phyloP scores from a whole-genome alignment of 2,888 invertebrate species.

The Sminthurides aquaticus region DNA sequence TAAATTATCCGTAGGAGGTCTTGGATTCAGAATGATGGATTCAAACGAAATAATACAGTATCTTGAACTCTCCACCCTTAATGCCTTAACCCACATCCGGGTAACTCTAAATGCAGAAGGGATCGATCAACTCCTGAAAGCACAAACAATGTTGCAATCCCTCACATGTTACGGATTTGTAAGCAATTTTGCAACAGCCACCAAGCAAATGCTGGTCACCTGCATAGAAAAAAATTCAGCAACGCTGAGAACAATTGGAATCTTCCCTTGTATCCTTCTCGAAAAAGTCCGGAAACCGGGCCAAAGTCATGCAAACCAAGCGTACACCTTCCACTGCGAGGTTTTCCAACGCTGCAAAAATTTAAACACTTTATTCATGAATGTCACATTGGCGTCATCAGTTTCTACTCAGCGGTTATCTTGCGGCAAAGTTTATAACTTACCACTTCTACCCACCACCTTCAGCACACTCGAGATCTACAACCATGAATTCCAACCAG shows the following conservation, averaged over 20 bases:
- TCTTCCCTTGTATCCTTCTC: slow-evolving; percentile 14
- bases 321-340: slow-evolving; percentile 9
- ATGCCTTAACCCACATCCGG: neutral
- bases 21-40: slow-evolving; percentile 15
- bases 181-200: neutral
- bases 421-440: slow-evolving; percentile 7
- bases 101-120: slow-evolving; percentile 1
- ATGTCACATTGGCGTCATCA: slow-evolving; percentile 1
- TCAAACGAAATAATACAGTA: neutral
- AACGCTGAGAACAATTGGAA: neutral
- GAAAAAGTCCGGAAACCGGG: neutral
- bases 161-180: slow-evolving; percentile 7
- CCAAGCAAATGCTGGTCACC: neutral
- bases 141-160: neutral
- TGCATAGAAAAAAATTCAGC: slow-evolving; percentile 8
- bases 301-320: neutral
- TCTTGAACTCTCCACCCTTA: slow-evolving; percentile 1
- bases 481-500: neutral
- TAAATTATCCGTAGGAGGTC: slow-evolving; percentile 13
- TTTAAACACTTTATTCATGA: slow-evolving; percentile 8
- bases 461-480: slow-evolving; percentile 7
- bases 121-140: neutral
- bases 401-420: neutral
- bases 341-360: slow-evolving; percentile 5
- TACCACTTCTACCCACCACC: slow-evolving; percentile 7